A percentile compares a stretch with the other conserved stretches of the same genome.
These are phyloP conservation scores for Chesias legatella DNA, from an alignment of 2,888 invertebrate species.

Conservation along the genomic window DNA sequence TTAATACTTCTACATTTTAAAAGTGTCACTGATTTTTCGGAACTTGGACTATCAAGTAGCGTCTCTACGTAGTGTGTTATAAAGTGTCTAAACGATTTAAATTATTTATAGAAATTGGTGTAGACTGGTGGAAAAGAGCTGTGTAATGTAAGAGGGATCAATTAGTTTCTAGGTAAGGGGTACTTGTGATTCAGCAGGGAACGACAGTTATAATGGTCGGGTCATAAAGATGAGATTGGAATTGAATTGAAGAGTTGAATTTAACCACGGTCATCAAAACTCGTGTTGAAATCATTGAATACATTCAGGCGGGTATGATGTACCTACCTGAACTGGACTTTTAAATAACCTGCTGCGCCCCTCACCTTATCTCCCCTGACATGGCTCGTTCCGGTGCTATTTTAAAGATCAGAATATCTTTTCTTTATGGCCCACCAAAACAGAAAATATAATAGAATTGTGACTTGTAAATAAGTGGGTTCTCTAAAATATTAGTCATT, in stretches of 20 bases:
- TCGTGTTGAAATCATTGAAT: too few relatives aligned
- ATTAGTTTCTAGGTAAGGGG: conserved; percentile 69
- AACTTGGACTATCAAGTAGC: conserved; percentile 49
- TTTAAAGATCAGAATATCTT: conserved; percentile 24
- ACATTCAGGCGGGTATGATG: too few relatives aligned
- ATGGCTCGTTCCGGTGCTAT: too few relatives aligned
- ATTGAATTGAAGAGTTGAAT: too few relatives aligned
- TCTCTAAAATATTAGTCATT: conserved; percentile 14
- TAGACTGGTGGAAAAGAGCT: conserved; percentile 56
- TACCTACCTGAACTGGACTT: too few relatives aligned
- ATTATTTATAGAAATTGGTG: conserved; percentile 16
- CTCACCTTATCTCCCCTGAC: background rate
- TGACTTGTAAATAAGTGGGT: conserved; percentile 18
- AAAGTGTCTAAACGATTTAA: conserved; percentile 15
- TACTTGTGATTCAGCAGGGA: conserved; percentile 50
- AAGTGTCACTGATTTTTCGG: conserved; percentile 35
- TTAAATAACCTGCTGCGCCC: conserved; percentile 3
- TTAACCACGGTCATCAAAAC: too few relatives aligned
- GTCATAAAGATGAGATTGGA: conserved; percentile 19
- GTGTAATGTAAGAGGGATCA: conserved; percentile 76
- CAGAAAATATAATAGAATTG: too few relatives aligned
- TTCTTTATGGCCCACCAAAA: too few relatives aligned
- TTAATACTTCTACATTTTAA: background rate
- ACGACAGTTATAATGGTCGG: conserved; percentile 34
- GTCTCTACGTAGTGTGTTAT: conserved; percentile 49